These are phyloP conservation scores for Stegophylla sp. DNA, from an alignment of 2,888 invertebrate genomes.

Conservation along the genomic window DNA sequence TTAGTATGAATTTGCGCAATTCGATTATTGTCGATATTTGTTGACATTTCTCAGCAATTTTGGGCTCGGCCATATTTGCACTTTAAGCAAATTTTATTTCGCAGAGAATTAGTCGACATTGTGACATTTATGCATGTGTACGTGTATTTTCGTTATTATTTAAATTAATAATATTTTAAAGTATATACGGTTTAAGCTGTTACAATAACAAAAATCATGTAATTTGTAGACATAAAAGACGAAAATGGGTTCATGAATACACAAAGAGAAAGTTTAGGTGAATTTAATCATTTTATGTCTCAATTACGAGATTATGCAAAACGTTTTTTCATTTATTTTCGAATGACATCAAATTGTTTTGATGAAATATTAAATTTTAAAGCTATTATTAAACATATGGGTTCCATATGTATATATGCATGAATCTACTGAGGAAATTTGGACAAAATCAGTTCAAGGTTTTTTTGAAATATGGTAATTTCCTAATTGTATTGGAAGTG, in stretches of 20 bases:
- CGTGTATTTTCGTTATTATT: too few species aligned
- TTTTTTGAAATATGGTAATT: constrained; percentile 5
- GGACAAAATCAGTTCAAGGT: neutral
- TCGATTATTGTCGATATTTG: too few species aligned
- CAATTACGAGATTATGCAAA: constrained; percentile 2
- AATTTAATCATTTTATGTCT: constrained; percentile 23
- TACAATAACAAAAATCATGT: constrained; percentile 18
- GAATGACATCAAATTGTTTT: constrained; percentile 26
- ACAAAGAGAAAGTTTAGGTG: constrained; percentile 21
- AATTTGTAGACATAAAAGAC: constrained; percentile 24
- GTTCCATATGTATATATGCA: constrained; percentile 9
- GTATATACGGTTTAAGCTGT: neutral
- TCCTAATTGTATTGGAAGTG: constrained; percentile 21
- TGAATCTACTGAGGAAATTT: constrained; percentile 11
- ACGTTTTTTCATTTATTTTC: constrained; percentile 27
- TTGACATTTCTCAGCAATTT: too few species aligned
- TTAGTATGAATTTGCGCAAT: too few species aligned
- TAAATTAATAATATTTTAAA: too few species aligned
- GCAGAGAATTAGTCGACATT: too few species aligned
- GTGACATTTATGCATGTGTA: too few species aligned
- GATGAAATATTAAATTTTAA: constrained; percentile 25
- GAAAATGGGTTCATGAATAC: constrained; percentile 23
- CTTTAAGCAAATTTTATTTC: too few species aligned
- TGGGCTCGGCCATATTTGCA: too few species aligned
- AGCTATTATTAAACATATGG: constrained; percentile 16